phyloP scores from a whole-genome alignment of 2,113 vertebrate species.

The Otocyon megalotis region DNA sequence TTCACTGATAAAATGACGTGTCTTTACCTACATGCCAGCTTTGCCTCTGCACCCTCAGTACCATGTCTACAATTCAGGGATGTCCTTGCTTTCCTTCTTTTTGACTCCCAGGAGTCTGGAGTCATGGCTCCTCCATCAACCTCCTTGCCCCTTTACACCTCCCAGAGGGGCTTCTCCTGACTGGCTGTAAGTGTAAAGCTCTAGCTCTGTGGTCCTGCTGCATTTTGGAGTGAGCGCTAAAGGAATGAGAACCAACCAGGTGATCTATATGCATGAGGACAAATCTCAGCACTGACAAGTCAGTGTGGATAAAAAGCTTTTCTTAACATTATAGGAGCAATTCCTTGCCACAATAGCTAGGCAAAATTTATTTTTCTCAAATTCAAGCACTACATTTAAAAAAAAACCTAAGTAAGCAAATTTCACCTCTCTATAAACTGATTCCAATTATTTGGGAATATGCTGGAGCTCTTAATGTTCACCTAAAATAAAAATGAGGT shows the following conservation, averaged over 20 bases:
- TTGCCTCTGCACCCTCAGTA: neutral
- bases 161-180: neutral
- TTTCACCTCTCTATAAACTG: neutral
- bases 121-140: neutral
- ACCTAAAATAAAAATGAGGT: constrained; percentile 40
- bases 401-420: constrained; percentile 36
- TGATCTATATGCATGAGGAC: neutral
- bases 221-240: neutral
- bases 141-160: neutral
- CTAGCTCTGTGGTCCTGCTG: neutral
- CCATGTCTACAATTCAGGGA: neutral
- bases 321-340: neutral
- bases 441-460: neutral
- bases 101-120: neutral
- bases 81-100: neutral
- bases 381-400: constrained; percentile 21
- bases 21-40: neutral
- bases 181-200: neutral
- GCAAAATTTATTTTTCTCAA: constrained; percentile 32
- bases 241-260: neutral
- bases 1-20: neutral
- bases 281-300: neutral
- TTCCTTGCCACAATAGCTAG: neutral
- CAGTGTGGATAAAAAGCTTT: neutral
- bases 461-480: neutral